Base-by-base conservation (phyloP, 2,113 vertebrate genomes). In the Lepus americanus region DNA sequence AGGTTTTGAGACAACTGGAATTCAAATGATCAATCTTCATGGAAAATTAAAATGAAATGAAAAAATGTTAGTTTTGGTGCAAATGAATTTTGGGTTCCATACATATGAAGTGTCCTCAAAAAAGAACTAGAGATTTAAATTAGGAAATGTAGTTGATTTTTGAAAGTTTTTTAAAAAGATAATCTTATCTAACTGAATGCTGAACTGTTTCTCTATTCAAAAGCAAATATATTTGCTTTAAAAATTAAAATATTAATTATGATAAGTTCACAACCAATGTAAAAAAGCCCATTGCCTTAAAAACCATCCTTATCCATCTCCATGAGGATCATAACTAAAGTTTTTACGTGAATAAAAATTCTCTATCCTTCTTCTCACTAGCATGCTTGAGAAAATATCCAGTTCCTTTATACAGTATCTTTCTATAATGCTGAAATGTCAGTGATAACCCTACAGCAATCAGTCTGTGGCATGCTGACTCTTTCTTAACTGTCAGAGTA, bases 191-290 rank as follows among this genome's bases (percentile, higher is more conserved):
- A 92, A 17, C 59, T 81, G 36, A 85, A 14, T 85, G 82, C 36
- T 9, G 1, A 83, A 63, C 36, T 44, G 4, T 55, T 89, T 82
- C 8, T 92, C 36, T 31, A 61, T 91, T 90, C 8, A 64, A 89
- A 95, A 93, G 49, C 16, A 92, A 90, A 79, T 90, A 5, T 74
- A 4, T 3, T 70, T 87, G 25, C 67, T 90, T 91, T 63, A 59
- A 83, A 81, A 95, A 83, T 61, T 8, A 3, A 95, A 89, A 59
- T 39, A 20, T 79, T 31, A 76, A 16, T n/a, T 96, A 61, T 74
- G 59, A 93, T 83, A 95, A 92, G 61, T 9, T 86, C 29, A 83
- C 9, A 90, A 53, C 3, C 14, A 79, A 81, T 69, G 78, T 59
- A 67, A 88, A 96, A 70, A 6, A 39, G 20, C 8, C 39, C 39